Evolutionary conservation across 2,113 vertebrate genomes (phyloP).

Genomic region (Atlantisia rogersi): DNA sequence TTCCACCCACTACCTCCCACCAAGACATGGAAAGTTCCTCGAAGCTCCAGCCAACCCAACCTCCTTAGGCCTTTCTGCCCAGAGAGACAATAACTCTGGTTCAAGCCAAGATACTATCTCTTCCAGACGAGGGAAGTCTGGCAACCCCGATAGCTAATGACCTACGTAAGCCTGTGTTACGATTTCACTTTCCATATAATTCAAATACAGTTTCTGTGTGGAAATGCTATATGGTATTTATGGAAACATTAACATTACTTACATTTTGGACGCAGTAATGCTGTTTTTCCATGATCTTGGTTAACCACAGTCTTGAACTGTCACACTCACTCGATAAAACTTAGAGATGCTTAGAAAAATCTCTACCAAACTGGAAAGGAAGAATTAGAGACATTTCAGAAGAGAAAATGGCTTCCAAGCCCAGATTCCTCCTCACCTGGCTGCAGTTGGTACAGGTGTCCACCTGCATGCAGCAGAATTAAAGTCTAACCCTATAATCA

Average conservation of each 20-base stretch:
- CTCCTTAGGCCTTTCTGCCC: constrained; percentile 41
- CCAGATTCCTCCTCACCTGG: not conserved
- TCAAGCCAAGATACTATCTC: constrained; percentile 63
- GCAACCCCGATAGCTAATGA: constrained; percentile 54
- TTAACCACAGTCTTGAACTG: not conserved
- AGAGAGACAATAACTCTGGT: constrained; percentile 42
- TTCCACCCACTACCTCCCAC: not conserved
- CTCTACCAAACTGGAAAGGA: not conserved
- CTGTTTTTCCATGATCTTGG: not conserved
- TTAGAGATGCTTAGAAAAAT: not conserved
- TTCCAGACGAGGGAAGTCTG: constrained; percentile 60
- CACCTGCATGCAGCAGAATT: not conserved
- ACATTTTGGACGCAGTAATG: not conserved
- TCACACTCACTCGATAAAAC: not conserved
- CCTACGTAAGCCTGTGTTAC: constrained; percentile 11
- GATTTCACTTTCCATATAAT: constrained; percentile 22
- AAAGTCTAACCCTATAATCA: not conserved
- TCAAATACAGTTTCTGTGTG: not conserved
- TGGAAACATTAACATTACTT: not conserved
- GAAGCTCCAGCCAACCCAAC: constrained; percentile 5
- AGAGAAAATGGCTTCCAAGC: not conserved
- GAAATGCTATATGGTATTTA: constrained; percentile 32
- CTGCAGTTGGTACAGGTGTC: not conserved
- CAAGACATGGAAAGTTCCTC: not conserved
- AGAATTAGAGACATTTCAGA: not conserved